These are phyloP conservation scores for Ctenopoma kingsleyae DNA, from an alignment of 2,797 vertebrate genomes.

Conservation along the genomic window DNA sequence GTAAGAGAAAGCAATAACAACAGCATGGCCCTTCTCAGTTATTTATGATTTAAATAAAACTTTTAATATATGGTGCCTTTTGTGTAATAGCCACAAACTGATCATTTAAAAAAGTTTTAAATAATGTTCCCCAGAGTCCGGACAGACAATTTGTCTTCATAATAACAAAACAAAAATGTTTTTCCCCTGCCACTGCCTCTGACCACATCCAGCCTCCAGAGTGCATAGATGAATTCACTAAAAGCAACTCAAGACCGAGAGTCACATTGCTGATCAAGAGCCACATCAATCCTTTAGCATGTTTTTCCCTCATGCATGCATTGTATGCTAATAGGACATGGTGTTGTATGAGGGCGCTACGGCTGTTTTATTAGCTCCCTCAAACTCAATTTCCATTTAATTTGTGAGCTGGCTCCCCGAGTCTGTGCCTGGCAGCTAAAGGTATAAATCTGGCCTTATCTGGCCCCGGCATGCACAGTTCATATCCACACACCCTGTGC, in stretches of 20 bases:
- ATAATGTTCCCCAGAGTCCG: conserved; percentile 20
- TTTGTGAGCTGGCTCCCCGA: conserved; percentile 83
- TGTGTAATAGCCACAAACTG: conserved; percentile 40
- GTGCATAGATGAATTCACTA: conserved; percentile 20
- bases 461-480: conserved; percentile 87
- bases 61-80: conserved; percentile 34
- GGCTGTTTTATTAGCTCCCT: conserved; percentile 85
- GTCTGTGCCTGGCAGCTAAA: conserved; percentile 84
- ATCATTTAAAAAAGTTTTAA: conserved; percentile 41
- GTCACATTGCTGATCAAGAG: conserved; percentile 54
- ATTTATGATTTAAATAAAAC: conserved; percentile 29
- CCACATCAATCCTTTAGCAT: conserved; percentile 36
- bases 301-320: conserved; percentile 61
- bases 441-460: conserved; percentile 90
- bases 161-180: conserved; percentile 41
- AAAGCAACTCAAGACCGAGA: conserved; percentile 20
- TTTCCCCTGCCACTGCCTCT: conserved; percentile 4
- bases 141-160: conserved; percentile 49
- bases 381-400: conserved; percentile 88
- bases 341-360: conserved; percentile 66
- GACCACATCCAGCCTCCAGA: conserved; percentile 11
- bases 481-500: conserved; percentile 84
- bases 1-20: conserved; percentile 22
- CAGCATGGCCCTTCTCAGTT: neutral
- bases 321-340: conserved; percentile 69